These are phyloP conservation scores for Aelia acuminata DNA, from an alignment of 2,888 invertebrate species.

Conservation along the genomic window DNA sequence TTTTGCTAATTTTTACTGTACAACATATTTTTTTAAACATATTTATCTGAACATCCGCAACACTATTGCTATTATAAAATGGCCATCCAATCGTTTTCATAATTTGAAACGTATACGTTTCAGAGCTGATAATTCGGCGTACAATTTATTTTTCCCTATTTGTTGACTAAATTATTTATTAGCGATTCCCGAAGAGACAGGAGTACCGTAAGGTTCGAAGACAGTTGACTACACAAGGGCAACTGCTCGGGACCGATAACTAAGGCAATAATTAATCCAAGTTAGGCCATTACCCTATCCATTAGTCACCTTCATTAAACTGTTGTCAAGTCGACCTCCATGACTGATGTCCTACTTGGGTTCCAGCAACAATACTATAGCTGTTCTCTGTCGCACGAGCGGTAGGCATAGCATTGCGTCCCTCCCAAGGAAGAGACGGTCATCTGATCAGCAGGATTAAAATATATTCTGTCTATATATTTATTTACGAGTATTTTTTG, in stretches of 20 bases:
- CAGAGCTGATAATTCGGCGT: no score
- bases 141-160: background rate
- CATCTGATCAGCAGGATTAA: no score
- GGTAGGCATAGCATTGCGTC: background rate
- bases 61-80: no score
- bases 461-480: no score
- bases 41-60: no score
- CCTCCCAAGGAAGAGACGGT: background rate
- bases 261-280: slow-evolving; percentile 55
- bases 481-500: no score
- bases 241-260: background rate
- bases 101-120: no score
- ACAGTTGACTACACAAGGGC: background rate
- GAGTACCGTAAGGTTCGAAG: background rate
- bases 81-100: no score
- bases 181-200: background rate
- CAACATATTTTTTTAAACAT: no score
- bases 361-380: background rate
- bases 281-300: slow-evolving; percentile 58
- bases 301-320: slow-evolving; percentile 63
- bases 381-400: background rate
- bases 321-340: slow-evolving; percentile 58
- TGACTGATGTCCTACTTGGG: slow-evolving; percentile 49
- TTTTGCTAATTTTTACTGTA: no score
- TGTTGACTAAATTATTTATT: background rate